Conservation (phyloP, 2,113 vertebrate genomes). For the Silurus glanis region DNA sequence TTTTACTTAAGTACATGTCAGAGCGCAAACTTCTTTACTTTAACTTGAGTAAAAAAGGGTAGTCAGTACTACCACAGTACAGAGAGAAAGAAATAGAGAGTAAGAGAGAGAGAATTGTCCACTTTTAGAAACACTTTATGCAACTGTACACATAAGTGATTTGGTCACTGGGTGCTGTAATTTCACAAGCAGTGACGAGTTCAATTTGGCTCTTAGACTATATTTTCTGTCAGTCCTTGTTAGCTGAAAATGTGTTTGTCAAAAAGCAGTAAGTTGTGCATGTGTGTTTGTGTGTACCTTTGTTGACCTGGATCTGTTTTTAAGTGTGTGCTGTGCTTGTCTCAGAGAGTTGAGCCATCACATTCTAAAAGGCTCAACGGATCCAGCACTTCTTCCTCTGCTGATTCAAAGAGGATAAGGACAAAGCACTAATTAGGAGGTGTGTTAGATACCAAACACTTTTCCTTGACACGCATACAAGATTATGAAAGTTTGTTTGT, state of each 20-base stretch:
- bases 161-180: background rate
- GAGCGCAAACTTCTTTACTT: too few relatives aligned
- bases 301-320: slow-evolving; percentile 5
- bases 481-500: slow-evolving; percentile 21
- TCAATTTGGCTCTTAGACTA: background rate
- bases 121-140: background rate
- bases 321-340: background rate
- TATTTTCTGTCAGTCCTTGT: slow-evolving; percentile 14
- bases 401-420: slow-evolving; percentile 25
- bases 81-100: too few relatives aligned
- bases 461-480: background rate
- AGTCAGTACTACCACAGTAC: too few relatives aligned
- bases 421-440: slow-evolving; percentile 18
- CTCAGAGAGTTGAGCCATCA: slow-evolving; percentile 25
- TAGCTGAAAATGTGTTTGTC: background rate
- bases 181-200: background rate
- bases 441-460: background rate
- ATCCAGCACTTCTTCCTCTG: slow-evolving; percentile 21
- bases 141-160: background rate
- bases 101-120: background rate
- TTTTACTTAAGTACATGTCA: too few relatives aligned
- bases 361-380: slow-evolving; percentile 20
- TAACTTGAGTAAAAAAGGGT: too few relatives aligned
- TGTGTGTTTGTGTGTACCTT: background rate
- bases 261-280: background rate